Evolutionary conservation across 35 echinoderm and acorn worm species (phyloP).

Genomic region (Apostichopus parvimensis): DNA sequence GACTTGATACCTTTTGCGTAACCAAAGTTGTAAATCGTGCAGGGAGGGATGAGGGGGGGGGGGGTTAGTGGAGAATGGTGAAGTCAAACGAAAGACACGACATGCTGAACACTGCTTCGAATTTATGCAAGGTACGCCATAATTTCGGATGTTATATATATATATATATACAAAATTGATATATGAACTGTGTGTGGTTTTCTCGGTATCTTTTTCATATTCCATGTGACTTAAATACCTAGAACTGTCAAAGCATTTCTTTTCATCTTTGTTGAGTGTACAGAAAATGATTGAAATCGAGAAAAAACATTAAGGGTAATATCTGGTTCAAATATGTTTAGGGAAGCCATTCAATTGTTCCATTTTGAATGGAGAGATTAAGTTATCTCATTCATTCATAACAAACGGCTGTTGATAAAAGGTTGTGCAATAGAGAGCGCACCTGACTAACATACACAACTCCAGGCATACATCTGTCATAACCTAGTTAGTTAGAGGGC

Average conservation of each 20-base stretch:
- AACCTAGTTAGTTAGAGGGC: not conserved
- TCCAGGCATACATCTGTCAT: constrained; percentile 27
- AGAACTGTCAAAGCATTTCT: not conserved
- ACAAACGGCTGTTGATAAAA: constrained; percentile 47
- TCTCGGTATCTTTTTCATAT: not conserved
- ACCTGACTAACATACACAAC: constrained; percentile 44
- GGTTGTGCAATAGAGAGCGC: constrained; percentile 9
- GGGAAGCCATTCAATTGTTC: constrained; percentile 27
- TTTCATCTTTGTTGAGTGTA: not conserved
- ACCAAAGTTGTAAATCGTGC: no score
- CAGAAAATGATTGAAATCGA: constrained; percentile 15
- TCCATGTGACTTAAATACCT: not conserved
- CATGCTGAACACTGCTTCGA: not conserved
- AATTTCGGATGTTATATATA: no score
- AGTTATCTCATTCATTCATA: constrained; percentile 10
- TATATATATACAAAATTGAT: not conserved
- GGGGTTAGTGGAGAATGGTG: no score
- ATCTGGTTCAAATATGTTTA: constrained; percentile 50
- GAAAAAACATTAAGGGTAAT: constrained; percentile 22
- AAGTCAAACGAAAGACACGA: no score
- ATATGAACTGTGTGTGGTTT: not conserved
- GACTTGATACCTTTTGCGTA: no score
- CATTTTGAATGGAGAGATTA: constrained; percentile 5
- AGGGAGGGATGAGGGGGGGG: no score
- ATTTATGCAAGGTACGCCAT: not conserved